phyloP scores from a whole-genome alignment of 2,797 vertebrate genomes.

The Tiaroga cobitis region DNA sequence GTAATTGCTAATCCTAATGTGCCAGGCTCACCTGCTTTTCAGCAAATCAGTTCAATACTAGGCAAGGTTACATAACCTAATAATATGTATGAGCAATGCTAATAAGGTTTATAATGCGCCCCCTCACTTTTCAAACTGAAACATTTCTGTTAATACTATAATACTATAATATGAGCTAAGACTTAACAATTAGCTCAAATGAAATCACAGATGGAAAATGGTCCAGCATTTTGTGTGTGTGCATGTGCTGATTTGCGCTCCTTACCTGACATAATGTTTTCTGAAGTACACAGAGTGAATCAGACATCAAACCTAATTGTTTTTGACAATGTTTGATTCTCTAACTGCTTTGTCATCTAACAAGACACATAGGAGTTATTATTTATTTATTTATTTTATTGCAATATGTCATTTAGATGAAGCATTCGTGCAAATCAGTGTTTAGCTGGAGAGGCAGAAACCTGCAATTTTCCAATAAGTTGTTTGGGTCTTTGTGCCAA shows the following conservation, averaged over 20 bases:
- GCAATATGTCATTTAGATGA: conserved; percentile 34
- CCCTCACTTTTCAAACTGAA: not conserved
- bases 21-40: not conserved
- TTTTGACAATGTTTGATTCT: conserved; percentile 25
- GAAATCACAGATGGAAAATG: conserved; percentile 22
- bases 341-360: conserved; percentile 34
- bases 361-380: not conserved
- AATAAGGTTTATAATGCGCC: not conserved
- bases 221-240: not conserved
- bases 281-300: conserved; percentile 21
- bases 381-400: not conserved
- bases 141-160: not conserved
- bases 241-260: not conserved
- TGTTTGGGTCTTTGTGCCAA: conserved; percentile 43
- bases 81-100: not conserved
- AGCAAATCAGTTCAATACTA: not conserved
- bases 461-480: conserved; percentile 41
- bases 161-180: not conserved
- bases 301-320: conserved; percentile 17
- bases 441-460: conserved; percentile 28
- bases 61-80: not conserved
- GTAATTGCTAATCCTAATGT: not conserved
- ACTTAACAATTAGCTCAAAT: not conserved
- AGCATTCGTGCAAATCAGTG: conserved; percentile 16
- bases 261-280: conserved; percentile 18